Evolutionary conservation across 1,140 invertebrate species (phyloP).

Genomic region (Plutomurus gul): DNA sequence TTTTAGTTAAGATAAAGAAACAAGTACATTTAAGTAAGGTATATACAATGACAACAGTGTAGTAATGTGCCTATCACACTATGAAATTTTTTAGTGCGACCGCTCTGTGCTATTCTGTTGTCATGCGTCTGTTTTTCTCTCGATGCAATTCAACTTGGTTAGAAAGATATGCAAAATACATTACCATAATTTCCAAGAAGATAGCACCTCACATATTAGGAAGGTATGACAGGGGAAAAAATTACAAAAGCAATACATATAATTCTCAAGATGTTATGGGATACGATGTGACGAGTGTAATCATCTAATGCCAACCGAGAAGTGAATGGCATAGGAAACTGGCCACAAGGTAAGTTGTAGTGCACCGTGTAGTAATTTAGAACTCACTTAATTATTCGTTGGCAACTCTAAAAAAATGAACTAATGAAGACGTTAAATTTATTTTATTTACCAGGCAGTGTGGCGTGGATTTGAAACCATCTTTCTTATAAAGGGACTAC

Average conservation of each 20-base stretch:
- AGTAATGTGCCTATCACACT: neutral
- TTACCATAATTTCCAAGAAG: neutral
- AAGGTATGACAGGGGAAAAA: neutral
- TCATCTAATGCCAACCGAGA: constrained; percentile 1
- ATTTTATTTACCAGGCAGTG: constrained; percentile 1
- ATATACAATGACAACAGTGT: neutral
- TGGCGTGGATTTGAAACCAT: neutral
- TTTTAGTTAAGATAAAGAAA: constrained; percentile 21
- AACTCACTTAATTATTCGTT: constrained; percentile 23
- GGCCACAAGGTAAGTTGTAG: neutral
- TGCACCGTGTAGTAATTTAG: constrained; percentile 2
- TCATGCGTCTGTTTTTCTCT: neutral
- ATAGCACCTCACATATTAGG: neutral
- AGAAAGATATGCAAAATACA: constrained; percentile 1
- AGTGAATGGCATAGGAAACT: constrained; percentile 13
- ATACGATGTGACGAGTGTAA: constrained; percentile 9
- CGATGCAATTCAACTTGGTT: neutral
- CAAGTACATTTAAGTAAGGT: constrained; percentile 11
- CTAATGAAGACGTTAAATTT: constrained; percentile 27
- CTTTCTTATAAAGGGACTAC: neutral
- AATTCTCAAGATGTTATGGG: constrained; percentile 4
- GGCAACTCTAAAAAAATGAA: constrained; percentile 10
- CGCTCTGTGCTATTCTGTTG: neutral
- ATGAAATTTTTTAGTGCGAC: too few species aligned
- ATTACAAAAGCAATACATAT: too few species aligned